Evolutionary conservation across 2,113 vertebrate species (phyloP).

Genomic region (Engystomops pustulosus): DNA sequence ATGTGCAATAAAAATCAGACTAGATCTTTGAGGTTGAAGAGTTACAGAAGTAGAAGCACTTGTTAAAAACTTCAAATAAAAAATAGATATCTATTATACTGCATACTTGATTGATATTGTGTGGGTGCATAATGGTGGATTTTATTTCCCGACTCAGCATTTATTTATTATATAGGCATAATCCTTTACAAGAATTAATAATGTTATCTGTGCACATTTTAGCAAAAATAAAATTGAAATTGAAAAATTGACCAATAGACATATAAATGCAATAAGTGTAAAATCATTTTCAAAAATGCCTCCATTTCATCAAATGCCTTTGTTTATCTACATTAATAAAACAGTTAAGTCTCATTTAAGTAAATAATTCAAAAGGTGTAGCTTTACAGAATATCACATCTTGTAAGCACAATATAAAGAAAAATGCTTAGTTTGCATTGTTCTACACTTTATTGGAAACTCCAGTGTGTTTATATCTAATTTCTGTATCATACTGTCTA

Average conservation of each 20-base stretch:
- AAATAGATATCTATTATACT: neutral
- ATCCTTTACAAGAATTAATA: no score
- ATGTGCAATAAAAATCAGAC: no score
- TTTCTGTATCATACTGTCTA: constrained; percentile 57
- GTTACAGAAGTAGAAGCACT: no score
- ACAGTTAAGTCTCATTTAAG: constrained; percentile 10
- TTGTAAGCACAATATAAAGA: constrained; percentile 30
- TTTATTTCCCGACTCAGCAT: no score
- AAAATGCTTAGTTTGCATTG: constrained; percentile 55
- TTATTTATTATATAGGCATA: neutral
- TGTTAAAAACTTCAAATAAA: no score
- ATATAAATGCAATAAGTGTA: neutral
- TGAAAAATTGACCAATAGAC: neutral
- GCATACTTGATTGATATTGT: neutral
- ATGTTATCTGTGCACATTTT: neutral
- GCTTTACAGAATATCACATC: constrained; percentile 7
- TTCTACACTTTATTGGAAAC: constrained; percentile 50
- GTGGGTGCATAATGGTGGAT: no score
- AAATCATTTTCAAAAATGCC: neutral
- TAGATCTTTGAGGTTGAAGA: no score
- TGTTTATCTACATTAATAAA: constrained; percentile 17
- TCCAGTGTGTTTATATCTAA: constrained; percentile 50
- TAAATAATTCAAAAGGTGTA: constrained; percentile 35
- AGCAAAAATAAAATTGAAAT: neutral
- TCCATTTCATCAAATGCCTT: no score